Conservation (phyloP, 2,797 vertebrate genomes). For the Valencia hispanica region DNA sequence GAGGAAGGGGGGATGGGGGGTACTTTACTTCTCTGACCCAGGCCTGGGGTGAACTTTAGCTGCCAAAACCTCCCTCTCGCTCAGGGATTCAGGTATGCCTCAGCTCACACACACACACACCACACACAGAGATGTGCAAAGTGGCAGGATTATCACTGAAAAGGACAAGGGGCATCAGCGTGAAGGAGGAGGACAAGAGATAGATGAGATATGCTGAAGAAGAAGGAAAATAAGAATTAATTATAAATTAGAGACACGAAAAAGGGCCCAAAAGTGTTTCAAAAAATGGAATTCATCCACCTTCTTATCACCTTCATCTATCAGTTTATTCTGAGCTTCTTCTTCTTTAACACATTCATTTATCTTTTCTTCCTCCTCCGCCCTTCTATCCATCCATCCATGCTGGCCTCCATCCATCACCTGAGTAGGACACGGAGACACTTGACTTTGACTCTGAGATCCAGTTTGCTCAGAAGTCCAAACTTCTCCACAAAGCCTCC, state of each 20-base stretch:
- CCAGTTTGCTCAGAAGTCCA: slow-evolving; percentile 24
- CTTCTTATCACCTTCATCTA: slow-evolving; percentile 18
- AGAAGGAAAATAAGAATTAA: background rate
- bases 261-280: background rate
- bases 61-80: slow-evolving; percentile 38
- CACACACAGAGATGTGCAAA: background rate
- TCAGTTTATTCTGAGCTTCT: slow-evolving; percentile 36
- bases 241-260: background rate
- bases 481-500: slow-evolving; percentile 1
- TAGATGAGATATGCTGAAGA: background rate
- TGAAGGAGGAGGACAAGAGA: slow-evolving; percentile 11
- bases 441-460: slow-evolving; percentile 61
- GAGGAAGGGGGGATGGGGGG: background rate
- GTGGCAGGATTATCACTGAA: slow-evolving; percentile 26
- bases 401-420: slow-evolving; percentile 50
- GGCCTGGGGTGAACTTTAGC: slow-evolving; percentile 29
- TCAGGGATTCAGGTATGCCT: slow-evolving; percentile 35
- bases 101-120: slow-evolving; percentile 16
- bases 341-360: slow-evolving; percentile 42
- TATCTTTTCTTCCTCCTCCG: slow-evolving; percentile 5
- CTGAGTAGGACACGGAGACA: slow-evolving; percentile 43
- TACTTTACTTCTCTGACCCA: slow-evolving; percentile 38
- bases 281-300: background rate
- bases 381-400: slow-evolving; percentile 29
- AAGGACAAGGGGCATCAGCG: slow-evolving; percentile 40